phyloP scores from a whole-genome alignment of 2,113 vertebrate genomes.

The Sturnus vulgaris region DNA sequence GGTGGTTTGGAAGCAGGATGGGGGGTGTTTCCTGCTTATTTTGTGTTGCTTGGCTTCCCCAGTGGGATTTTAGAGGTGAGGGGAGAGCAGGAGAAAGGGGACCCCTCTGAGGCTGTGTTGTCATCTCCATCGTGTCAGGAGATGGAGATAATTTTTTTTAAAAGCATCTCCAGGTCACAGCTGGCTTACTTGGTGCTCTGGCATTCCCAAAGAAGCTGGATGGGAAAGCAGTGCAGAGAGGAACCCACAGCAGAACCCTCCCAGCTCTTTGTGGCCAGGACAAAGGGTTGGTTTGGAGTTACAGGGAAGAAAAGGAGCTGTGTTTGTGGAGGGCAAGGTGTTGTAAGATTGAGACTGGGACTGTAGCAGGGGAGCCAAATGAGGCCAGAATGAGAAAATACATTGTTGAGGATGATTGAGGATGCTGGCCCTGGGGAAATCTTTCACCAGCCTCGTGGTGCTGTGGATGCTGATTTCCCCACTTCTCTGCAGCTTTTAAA shows the following conservation, averaged over 20 bases:
- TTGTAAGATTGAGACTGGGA: background rate
- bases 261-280: background rate
- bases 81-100: background rate
- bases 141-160: background rate
- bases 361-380: background rate
- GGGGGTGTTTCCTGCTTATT: background rate
- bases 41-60: background rate
- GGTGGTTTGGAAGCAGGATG: background rate
- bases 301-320: background rate
- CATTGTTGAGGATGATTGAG: background rate
- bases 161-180: background rate
- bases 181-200: background rate
- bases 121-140: background rate
- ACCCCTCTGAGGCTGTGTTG: background rate
- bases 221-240: background rate
- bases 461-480: background rate
- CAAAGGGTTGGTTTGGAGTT: slow-evolving; percentile 33
- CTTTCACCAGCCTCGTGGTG: background rate
- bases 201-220: background rate
- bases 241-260: background rate
- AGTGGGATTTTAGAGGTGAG: background rate
- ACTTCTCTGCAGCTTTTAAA: background rate
- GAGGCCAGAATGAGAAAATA: background rate
- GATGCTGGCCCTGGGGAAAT: background rate
- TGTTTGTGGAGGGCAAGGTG: background rate